phyloP scores from a whole-genome alignment of 2,113 vertebrate species.

The Ahaetulla prasina region DNA sequence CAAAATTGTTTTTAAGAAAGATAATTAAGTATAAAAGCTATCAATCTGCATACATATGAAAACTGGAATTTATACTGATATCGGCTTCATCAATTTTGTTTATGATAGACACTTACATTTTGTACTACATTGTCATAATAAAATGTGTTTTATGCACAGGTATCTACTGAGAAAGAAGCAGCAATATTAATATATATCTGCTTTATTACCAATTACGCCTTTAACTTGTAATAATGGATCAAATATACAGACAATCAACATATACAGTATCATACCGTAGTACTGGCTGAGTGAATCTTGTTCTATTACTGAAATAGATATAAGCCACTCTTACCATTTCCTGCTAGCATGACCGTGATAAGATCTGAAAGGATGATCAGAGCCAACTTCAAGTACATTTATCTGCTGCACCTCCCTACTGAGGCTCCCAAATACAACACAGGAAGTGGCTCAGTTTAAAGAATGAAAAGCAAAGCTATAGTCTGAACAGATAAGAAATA shows the following conservation, averaged over 20 bases:
- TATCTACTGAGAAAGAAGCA: background rate
- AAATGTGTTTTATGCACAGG: background rate
- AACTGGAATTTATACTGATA: background rate
- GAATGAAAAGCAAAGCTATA: background rate
- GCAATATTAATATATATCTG: background rate
- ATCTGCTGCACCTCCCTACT: background rate
- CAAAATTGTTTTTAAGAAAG: constrained; percentile 12
- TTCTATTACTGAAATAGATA: constrained; percentile 30
- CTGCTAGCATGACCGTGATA: constrained; percentile 40
- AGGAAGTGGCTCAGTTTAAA: constrained; percentile 4
- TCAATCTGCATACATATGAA: background rate
- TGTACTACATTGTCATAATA: background rate
- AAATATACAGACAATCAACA: constrained; percentile 7
- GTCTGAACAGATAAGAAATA: background rate
- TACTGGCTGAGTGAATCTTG: background rate
- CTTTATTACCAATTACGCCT: background rate
- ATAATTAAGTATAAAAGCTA: background rate
- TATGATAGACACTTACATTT: background rate
- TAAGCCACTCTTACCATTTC: constrained; percentile 53
- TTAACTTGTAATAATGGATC: background rate
- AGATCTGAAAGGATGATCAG: constrained; percentile 38
- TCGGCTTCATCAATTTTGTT: too few species aligned
- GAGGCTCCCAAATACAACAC: background rate
- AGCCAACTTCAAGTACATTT: constrained; percentile 12
- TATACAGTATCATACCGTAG: background rate